Conservation (phyloP, 2,888 invertebrate genomes). For the Eilema depressum region DNA sequence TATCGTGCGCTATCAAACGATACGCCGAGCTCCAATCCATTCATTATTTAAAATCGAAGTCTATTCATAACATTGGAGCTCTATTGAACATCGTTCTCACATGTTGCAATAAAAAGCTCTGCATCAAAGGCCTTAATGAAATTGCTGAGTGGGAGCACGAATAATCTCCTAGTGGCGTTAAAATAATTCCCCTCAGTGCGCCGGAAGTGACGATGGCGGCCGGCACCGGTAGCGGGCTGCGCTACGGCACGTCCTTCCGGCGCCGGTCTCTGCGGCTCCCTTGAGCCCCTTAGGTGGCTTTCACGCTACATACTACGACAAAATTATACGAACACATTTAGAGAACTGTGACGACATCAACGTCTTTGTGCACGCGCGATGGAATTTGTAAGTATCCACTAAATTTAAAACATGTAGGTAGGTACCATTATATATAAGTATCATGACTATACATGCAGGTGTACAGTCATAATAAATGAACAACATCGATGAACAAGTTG, state of each 20-base stretch:
- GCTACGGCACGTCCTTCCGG: slow-evolving; percentile 72
- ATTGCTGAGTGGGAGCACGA: slow-evolving; percentile 59
- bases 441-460: background rate
- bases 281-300: slow-evolving; percentile 63
- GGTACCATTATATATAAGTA: background rate
- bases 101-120: slow-evolving; percentile 57
- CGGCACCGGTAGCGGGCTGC: slow-evolving; percentile 65
- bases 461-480: background rate
- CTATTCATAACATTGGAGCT: slow-evolving; percentile 50
- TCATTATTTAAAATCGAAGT: slow-evolving; percentile 41
- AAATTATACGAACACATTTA: slow-evolving; percentile 63
- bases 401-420: background rate
- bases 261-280: slow-evolving; percentile 57
- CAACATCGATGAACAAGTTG: background rate
- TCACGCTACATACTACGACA: slow-evolving; percentile 58
- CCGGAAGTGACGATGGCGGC: slow-evolving; percentile 67
- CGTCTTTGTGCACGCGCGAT: slow-evolving; percentile 21
- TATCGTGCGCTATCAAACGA: slow-evolving; percentile 15
- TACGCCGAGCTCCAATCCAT: slow-evolving; percentile 28
- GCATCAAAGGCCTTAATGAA: slow-evolving; percentile 66
- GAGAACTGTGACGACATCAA: slow-evolving; percentile 43
- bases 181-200: slow-evolving; percentile 68
- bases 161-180: slow-evolving; percentile 65
- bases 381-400: slow-evolving; percentile 18
- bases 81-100: slow-evolving; percentile 54